These are phyloP conservation scores for Pimephales promelas DNA, from an alignment of 2,113 vertebrate species.

Conservation along the genomic window DNA sequence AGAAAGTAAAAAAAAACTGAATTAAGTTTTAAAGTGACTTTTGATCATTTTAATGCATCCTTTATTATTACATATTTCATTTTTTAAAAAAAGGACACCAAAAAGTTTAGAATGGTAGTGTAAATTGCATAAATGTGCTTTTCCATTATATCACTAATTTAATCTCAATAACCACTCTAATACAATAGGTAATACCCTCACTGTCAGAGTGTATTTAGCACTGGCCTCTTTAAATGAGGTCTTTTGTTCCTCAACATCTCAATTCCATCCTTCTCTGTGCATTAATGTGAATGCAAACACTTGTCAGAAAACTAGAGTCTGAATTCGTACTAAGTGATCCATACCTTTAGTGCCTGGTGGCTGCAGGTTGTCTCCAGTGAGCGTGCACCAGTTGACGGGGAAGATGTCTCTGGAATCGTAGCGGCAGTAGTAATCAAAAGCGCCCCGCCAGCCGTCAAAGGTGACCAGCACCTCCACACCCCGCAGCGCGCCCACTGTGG, in stretches of 20 bases:
- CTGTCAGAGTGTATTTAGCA: not conserved
- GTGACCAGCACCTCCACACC: constrained; percentile 97
- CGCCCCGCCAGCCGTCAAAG: constrained; percentile 98
- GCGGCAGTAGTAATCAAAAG: constrained; percentile 99
- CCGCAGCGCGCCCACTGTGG: constrained; percentile 96
- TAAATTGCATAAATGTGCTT: too few relatives aligned
- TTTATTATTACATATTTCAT: not conserved
- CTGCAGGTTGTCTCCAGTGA: constrained; percentile 99
- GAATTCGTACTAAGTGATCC: constrained; percentile 5
- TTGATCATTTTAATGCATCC: not conserved
- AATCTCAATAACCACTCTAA: too few relatives aligned
- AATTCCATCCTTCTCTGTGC: not conserved
- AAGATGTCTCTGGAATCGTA: constrained; percentile 99
- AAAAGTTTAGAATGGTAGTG: not conserved
- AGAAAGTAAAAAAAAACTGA: too few relatives aligned
- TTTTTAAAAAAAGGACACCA: not conserved
- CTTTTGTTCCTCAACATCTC: not conserved
- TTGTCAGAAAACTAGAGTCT: not conserved
- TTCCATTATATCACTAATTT: too few relatives aligned
- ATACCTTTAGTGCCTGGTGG: constrained; percentile 96
- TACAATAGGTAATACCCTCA: too few relatives aligned
- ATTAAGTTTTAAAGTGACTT: too few relatives aligned
- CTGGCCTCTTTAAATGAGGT: not conserved
- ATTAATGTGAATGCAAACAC: not conserved
- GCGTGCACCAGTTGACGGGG: constrained; percentile 95